Evolutionary conservation across 2,113 vertebrate genomes (phyloP).

Genomic region (Amphilophus citrinellus): DNA sequence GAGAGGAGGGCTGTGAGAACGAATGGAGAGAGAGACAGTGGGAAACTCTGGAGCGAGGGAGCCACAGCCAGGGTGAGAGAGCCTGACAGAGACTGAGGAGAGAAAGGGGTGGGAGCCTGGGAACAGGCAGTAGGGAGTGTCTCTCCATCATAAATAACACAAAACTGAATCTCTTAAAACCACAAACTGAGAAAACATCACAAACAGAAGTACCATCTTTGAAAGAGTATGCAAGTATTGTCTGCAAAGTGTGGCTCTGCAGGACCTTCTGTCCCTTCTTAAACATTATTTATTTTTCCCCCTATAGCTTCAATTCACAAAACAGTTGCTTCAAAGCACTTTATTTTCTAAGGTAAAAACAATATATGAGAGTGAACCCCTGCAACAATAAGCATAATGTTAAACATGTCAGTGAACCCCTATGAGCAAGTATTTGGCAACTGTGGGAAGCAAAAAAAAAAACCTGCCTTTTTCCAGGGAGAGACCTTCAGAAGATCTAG

Average conservation of each 20-base stretch:
- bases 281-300: accelerated
- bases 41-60: constrained; percentile 24
- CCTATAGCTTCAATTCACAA: not conserved
- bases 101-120: constrained; percentile 54
- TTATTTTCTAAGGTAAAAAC: accelerated
- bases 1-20: constrained; percentile 57
- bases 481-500: not conserved
- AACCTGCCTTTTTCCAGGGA: not conserved
- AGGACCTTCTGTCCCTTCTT: accelerated
- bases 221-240: not conserved
- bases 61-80: constrained; percentile 4
- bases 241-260: not conserved
- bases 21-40: constrained; percentile 34
- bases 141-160: constrained; percentile 42
- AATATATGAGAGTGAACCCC: not conserved
- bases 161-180: not conserved
- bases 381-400: not conserved
- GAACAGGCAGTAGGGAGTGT: constrained; percentile 42
- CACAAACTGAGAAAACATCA: constrained; percentile 9
- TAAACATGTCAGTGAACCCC: not conserved
- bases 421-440: not conserved
- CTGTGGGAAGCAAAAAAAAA: not conserved
- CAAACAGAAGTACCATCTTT: not conserved
- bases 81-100: not conserved
- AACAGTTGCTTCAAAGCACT: not conserved